These are phyloP conservation scores for Bombus pascuorum DNA, from an alignment of 1,140 invertebrate species.

Conservation along the genomic window DNA sequence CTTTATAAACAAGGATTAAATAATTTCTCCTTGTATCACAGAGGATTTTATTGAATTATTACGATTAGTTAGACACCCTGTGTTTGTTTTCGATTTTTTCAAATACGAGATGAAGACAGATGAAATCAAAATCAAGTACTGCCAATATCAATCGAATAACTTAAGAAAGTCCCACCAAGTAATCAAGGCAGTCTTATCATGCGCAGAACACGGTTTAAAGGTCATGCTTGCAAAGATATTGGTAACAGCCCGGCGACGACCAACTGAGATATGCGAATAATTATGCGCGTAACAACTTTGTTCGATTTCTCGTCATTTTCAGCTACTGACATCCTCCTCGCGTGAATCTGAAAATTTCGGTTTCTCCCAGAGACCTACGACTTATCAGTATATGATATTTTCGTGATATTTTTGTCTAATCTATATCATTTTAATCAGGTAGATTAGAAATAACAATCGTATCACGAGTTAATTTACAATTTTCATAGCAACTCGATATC, in stretches of 20 bases:
- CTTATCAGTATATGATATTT: not conserved
- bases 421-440: not conserved
- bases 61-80: too few relatives aligned
- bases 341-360: not conserved
- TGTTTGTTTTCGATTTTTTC: not conserved
- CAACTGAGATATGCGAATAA: constrained; percentile 49
- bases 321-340: not conserved
- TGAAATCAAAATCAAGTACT: constrained; percentile 32
- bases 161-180: constrained; percentile 46
- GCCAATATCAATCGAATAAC: constrained; percentile 43
- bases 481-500: constrained; percentile 14
- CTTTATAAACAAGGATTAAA: not conserved
- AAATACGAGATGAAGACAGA: not conserved
- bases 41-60: not conserved
- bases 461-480: not conserved
- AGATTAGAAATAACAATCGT: not conserved
- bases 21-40: not conserved
- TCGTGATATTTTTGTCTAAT: not conserved
- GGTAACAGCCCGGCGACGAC: constrained; percentile 54
- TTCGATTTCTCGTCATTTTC: constrained; percentile 22
- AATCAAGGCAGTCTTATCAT: constrained; percentile 66
- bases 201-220: constrained; percentile 70
- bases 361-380: not conserved
- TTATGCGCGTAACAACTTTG: constrained; percentile 38
- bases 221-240: constrained; percentile 73